Percentiles rank a stretch among this genome's conserved stretches.
phyloP scores from a whole-genome alignment of 2,888 invertebrate genomes.

The Baccha elongata region DNA sequence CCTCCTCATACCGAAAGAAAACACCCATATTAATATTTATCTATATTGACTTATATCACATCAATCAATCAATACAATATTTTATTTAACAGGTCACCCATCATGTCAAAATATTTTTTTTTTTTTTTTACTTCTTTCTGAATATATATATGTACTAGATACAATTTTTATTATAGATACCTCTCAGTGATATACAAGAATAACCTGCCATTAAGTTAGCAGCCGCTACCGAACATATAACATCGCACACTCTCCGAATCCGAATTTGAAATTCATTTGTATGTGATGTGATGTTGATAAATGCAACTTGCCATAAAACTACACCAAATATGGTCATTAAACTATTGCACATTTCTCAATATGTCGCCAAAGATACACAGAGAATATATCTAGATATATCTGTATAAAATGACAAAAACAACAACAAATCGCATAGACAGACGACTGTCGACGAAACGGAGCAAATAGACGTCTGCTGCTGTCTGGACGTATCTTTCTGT shows the following conservation, averaged over 20 bases:
- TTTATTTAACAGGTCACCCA: slow-evolving; percentile 65
- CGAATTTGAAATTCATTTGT: slow-evolving; percentile 74
- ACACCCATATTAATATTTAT: not conserved
- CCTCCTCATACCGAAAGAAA: not conserved
- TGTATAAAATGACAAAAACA: slow-evolving; percentile 49
- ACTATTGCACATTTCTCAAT: slow-evolving; percentile 82
- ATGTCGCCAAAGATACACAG: slow-evolving; percentile 78
- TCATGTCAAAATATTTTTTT: slow-evolving; percentile 31
- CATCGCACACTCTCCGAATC: slow-evolving; percentile 65
- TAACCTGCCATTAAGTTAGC: slow-evolving; percentile 1
- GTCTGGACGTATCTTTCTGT: slow-evolving; percentile 20
- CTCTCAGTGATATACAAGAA: slow-evolving; percentile 1
- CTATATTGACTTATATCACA: slow-evolving; percentile 26
- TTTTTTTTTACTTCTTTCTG: not conserved
- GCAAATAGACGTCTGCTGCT: slow-evolving; percentile 34
- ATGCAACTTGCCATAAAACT: slow-evolving; percentile 82
- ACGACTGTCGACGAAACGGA: slow-evolving; percentile 6
- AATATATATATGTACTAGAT: slow-evolving; percentile 53
- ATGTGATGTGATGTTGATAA: slow-evolving; percentile 77
- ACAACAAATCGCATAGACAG: slow-evolving; percentile 33
- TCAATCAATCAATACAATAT: slow-evolving; percentile 33
- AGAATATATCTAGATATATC: slow-evolving; percentile 29
- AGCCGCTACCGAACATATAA: slow-evolving; percentile 20
- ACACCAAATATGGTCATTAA: slow-evolving; percentile 81
- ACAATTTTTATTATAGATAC: slow-evolving; percentile 33